A percentile compares a stretch with the other conserved stretches of the same genome.
phyloP scores from a whole-genome alignment of 2,888 invertebrate species.

The Lasioglossum pauxillum region DNA sequence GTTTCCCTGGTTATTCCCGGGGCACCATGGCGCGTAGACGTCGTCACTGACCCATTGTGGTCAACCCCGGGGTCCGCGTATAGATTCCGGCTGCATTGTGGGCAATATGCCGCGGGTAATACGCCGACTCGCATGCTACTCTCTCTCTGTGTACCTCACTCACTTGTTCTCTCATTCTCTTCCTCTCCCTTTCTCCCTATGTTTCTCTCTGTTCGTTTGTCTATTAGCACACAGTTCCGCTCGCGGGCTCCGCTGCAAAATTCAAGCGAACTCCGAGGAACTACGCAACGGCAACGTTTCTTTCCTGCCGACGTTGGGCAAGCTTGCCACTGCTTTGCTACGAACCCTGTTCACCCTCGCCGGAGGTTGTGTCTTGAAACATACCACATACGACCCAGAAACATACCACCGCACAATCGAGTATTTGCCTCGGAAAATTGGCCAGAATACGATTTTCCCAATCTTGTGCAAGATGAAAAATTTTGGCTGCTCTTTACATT shows the following conservation, averaged over 20 bases:
- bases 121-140: constrained; percentile 42
- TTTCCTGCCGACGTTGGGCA: background rate
- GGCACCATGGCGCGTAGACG: constrained; percentile 43
- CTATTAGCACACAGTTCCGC: constrained; percentile 56
- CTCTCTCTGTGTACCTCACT: background rate
- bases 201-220: background rate
- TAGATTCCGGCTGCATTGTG: constrained; percentile 75
- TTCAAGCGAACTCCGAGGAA: constrained; percentile 25
- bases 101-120: constrained; percentile 70
- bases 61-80: constrained; percentile 59
- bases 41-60: constrained; percentile 71
- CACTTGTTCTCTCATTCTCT: background rate
- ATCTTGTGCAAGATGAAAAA: too few relatives aligned
- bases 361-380: background rate
- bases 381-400: too few relatives aligned
- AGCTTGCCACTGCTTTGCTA: background rate
- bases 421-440: too few relatives aligned
- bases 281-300: background rate
- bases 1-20: constrained; percentile 62
- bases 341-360: background rate
- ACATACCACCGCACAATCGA: too few relatives aligned
- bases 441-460: too few relatives aligned
- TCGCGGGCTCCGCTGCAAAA: constrained; percentile 38
- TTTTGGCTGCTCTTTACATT: too few relatives aligned
- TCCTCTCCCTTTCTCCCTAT: background rate